phyloP scores from a whole-genome alignment of 2,888 invertebrate species.

The Cepaea hortensis region DNA sequence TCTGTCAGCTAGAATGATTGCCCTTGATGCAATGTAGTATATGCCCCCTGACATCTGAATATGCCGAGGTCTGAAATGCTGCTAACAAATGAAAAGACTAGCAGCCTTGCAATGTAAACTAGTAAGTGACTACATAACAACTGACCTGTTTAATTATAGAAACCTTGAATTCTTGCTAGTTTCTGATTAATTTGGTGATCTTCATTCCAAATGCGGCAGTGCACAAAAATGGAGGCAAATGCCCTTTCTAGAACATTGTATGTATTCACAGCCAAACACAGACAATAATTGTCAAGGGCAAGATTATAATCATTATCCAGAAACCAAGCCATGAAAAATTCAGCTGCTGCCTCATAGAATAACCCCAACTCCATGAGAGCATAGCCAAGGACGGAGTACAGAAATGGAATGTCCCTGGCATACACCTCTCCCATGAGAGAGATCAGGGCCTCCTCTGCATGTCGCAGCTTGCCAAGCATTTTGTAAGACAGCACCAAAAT shows the following conservation, averaged over 20 bases:
- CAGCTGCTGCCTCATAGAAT: constrained; percentile 70
- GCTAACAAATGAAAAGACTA: too few relatives aligned
- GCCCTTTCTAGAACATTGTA: constrained; percentile 59
- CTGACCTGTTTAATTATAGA: neutral
- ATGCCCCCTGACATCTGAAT: too few relatives aligned
- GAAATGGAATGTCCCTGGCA: constrained; percentile 62
- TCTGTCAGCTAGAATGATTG: too few relatives aligned
- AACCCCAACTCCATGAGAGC: constrained; percentile 72
- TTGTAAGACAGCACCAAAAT: constrained; percentile 73
- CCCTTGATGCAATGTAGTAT: too few relatives aligned
- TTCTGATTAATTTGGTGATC: constrained; percentile 50
- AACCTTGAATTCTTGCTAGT: constrained; percentile 45
- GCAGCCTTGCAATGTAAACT: too few relatives aligned
- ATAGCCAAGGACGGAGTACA: constrained; percentile 72
- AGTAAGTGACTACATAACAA: too few relatives aligned
- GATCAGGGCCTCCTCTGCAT: constrained; percentile 68
- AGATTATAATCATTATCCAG: constrained; percentile 68
- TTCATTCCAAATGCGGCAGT: constrained; percentile 54
- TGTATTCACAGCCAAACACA: constrained; percentile 65
- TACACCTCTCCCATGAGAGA: constrained; percentile 66
- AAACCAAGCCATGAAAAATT: constrained; percentile 66
- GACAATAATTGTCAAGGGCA: constrained; percentile 70
- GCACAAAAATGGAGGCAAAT: constrained; percentile 59
- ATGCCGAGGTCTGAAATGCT: too few relatives aligned
- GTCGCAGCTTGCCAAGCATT: constrained; percentile 61